phyloP scores from a whole-genome alignment of 2,797 vertebrate species.

The Tinamus major region DNA sequence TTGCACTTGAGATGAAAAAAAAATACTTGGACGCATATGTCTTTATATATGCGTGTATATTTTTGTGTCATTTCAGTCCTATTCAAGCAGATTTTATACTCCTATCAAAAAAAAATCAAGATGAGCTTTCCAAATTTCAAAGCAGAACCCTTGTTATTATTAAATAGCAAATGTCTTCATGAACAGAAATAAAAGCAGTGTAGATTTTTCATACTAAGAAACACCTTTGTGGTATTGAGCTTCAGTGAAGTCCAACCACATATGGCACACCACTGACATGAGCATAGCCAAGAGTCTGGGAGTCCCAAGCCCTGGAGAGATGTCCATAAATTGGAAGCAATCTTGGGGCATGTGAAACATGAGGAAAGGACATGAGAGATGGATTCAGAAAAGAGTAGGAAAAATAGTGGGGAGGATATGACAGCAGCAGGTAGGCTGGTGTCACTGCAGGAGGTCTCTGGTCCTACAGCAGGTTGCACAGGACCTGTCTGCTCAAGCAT shows the following conservation, averaged over 20 bases:
- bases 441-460: not conserved
- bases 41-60: not conserved
- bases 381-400: accelerated
- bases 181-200: not conserved
- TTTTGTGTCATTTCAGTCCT: not conserved
- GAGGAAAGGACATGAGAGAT: not conserved
- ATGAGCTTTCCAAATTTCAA: not conserved
- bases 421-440: not conserved
- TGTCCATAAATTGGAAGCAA: not conserved
- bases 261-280: too few species aligned
- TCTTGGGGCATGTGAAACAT: not conserved
- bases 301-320: not conserved
- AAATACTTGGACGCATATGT: not conserved
- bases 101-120: not conserved
- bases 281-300: not conserved
- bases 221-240: not conserved
- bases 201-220: not conserved
- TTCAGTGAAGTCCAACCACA: not conserved
- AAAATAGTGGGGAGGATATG: not conserved
- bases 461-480: not conserved
- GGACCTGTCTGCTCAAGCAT: not conserved
- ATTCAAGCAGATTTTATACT: not conserved
- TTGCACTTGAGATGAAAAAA: not conserved
- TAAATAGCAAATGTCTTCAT: not conserved
- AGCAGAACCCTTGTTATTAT: not conserved